Evolutionary conservation across 2,113 vertebrate species (phyloP), one percentile per base, ranked within the genome.

Genomic region (Sceloporus undulatus): DNA sequence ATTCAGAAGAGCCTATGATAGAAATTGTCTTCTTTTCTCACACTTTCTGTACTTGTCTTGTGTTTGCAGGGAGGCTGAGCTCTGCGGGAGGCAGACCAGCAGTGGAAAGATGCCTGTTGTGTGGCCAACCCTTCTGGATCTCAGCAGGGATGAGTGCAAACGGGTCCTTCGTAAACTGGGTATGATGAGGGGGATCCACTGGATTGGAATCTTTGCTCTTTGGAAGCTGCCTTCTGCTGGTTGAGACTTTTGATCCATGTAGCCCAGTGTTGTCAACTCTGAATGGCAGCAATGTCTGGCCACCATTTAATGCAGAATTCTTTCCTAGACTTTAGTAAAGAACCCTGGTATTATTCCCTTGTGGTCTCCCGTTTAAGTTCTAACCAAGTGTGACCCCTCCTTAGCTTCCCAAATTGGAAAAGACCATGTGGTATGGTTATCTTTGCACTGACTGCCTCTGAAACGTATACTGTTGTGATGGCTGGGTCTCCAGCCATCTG

Each of bases 61-160:
- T 38, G 0, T 82, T 92, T 82, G 1, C 92, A 97, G 96, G 42
- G 83, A 96, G 90, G 87, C 93, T 91, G 94, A 96, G 96, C 95
- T 96, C 95, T 92, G 94, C 84, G 93, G 93, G 95, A 95, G 48
- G 95, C 92, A 23, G 85, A 88, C 66, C 82, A 87, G 42, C 90
- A 79, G 96, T 95, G 94, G 96, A 92, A 97, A 95, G 96, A 99
- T 99, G 99, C 99, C 99, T 73, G 99, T 99, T 96, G 98, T 99
- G 92, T 99, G 99, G 99, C 99, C 99, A 89, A 99, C 98, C 88
- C 98, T 99, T 94, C 97, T 99, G 88, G 99, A 99, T 96, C 98
- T 99, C 94, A 98, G 98, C 95, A 98, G 98, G 92, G 99, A 99
- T 97, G 99, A 99, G 91, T 99, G 99, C 95, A 99, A 99, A 95